Base-by-base conservation (phyloP, 2,797 vertebrate genomes). In the Brotula barbata region DNA sequence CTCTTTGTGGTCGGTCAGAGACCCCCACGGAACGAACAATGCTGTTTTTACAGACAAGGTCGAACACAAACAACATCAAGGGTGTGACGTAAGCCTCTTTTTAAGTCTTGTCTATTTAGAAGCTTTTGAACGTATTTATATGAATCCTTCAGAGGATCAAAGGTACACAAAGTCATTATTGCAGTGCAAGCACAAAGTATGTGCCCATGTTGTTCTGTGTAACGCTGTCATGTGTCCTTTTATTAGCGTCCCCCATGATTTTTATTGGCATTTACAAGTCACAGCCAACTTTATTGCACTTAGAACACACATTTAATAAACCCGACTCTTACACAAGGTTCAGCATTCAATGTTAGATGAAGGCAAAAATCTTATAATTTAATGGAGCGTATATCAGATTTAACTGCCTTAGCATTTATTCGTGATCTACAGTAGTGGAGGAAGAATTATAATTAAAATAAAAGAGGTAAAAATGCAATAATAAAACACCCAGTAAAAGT, bases 21-120 rank as follows among this genome's bases (percentile, higher is more conserved):
- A 80, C 73, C 75, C 31, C 46, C 46, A 55, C 56, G 17, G 33
- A 67, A 60, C 2, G 48, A 67, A 88, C 78, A 88, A 80, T 79
- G 47, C 55, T 37, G 58, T 58, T 70, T 33, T 72, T 50, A 41
- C 49, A 41, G 54, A 77, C 46, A 65, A 56, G 74, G 72, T 84
- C 75, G 55, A 23, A 25, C 36, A 33, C n/a, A 58, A 76, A 68
- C 59, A 13, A 61, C 44, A 34, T 8, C 5, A 23, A 46, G 39
- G 52, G 20, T 47, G 23, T 42, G 49, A 54, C 11, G 37, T 12
- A 46, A 65, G 21, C 28, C 25, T 63, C 77, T 43, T 48, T 47
- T 45, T 0, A 0, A 52, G 20, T 5, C 41, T 17, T 3, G 11
- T 52, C 42, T 44, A 50, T n/a, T 16, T 47, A 43, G 36, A 11